phyloP scores from a whole-genome alignment of 2,797 vertebrate species.

The Setipinna tenuifilis region DNA sequence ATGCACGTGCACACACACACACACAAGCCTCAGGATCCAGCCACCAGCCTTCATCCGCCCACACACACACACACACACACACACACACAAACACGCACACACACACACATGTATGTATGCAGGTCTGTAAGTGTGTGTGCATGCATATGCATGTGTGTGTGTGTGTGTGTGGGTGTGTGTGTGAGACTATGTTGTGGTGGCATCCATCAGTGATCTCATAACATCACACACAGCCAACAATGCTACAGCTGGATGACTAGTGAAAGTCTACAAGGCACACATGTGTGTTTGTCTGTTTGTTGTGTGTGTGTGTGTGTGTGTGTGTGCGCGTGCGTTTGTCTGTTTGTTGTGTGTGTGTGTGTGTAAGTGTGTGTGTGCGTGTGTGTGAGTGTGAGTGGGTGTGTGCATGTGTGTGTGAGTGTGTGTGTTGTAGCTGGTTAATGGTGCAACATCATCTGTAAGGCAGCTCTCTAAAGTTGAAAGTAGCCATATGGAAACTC shows the following conservation, averaged over 20 bases:
- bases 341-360: background rate
- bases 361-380: background rate
- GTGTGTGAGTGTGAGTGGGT: conserved; percentile 22
- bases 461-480: too few species aligned
- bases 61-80: too few species aligned
- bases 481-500: conserved; percentile 62
- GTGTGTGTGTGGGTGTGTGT: background rate
- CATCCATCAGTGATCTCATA: background rate
- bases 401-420: conserved; percentile 24
- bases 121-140: background rate
- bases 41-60: background rate
- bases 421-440: background rate
- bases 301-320: conserved; percentile 26
- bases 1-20: too few species aligned
- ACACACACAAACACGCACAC: too few species aligned
- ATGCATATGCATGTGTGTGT: conserved; percentile 12
- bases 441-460: too few species aligned
- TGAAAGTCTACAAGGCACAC: too few species aligned
- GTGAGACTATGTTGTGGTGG: background rate
- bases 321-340: background rate
- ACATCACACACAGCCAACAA: too few species aligned
- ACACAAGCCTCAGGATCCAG: background rate
- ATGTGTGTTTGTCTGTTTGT: background rate
- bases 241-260: too few species aligned
- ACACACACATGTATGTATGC: background rate